A percentile compares a stretch with the other conserved stretches of the same genome.
These are phyloP conservation scores for Micrastur ruficollis DNA, from an alignment of 2,797 vertebrate genomes.

Conservation along the genomic window DNA sequence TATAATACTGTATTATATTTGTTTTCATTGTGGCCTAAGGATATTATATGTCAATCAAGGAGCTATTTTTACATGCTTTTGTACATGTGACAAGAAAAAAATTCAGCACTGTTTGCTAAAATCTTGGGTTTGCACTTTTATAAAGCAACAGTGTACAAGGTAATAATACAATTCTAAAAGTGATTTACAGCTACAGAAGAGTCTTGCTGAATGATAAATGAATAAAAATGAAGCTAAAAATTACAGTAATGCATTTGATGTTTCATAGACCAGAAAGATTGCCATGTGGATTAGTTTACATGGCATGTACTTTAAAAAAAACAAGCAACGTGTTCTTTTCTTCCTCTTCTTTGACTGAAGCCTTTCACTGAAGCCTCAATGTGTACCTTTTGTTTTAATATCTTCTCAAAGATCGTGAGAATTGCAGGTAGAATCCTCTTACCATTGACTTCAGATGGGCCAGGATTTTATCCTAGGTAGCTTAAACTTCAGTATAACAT, in stretches of 20 bases:
- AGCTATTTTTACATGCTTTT: conserved; percentile 16
- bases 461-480: neutral
- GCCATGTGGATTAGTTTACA: neutral
- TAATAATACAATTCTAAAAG: neutral
- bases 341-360: neutral
- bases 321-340: neutral
- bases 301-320: neutral
- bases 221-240: neutral
- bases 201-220: neutral
- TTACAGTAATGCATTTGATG: neutral
- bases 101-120: neutral
- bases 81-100: neutral
- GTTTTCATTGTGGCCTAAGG: neutral
- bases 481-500: neutral
- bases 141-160: neutral
- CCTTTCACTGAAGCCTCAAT: neutral
- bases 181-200: neutral
- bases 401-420: neutral
- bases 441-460: neutral
- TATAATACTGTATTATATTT: neutral
- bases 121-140: neutral
- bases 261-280: neutral
- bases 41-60: neutral
- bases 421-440: neutral
- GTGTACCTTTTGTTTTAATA: neutral